These are phyloP conservation scores for Drosophila lowei DNA, from an alignment of 1,140 invertebrate genomes.

Conservation along the genomic window DNA sequence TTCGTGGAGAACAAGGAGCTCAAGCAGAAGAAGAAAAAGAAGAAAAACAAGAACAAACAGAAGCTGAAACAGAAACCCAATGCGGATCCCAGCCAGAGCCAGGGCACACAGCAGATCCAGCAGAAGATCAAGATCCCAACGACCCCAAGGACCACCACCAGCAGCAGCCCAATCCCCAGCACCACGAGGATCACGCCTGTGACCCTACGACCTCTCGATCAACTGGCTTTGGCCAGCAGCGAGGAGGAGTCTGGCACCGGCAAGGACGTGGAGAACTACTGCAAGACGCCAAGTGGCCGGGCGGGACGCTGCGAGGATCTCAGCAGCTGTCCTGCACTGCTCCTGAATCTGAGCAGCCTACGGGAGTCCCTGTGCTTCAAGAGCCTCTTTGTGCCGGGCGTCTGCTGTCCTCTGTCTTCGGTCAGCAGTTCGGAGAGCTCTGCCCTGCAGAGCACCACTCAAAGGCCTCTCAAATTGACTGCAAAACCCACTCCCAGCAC, in stretches of 20 bases:
- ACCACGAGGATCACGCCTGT: constrained; percentile 7
- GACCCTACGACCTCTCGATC: constrained; percentile 54
- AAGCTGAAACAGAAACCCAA: constrained; percentile 82
- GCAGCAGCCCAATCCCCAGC: constrained; percentile 15
- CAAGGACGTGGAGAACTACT: constrained; percentile 84
- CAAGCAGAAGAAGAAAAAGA: constrained; percentile 78
- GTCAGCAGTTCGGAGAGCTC: constrained; percentile 57
- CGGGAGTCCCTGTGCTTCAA: constrained; percentile 96
- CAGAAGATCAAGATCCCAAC: constrained; percentile 74
- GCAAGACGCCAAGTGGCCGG: constrained; percentile 91
- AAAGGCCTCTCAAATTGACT: constrained; percentile 84
- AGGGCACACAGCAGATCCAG: constrained; percentile 46
- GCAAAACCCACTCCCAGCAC: constrained; percentile 43
- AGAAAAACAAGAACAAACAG: constrained; percentile 77
- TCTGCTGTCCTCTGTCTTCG: constrained; percentile 89
- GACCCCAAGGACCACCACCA: constrained; percentile 62
- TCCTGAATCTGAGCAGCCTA: constrained; percentile 91
- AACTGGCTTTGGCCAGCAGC: constrained; percentile 43
- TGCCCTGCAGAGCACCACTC: constrained; percentile 70
- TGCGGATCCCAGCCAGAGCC: constrained; percentile 32
- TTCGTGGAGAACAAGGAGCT: constrained; percentile 80
- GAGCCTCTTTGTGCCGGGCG: constrained; percentile 94
- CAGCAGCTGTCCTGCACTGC: constrained; percentile 93
- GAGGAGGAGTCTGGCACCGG: constrained; percentile 56
- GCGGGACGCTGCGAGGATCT: constrained; percentile 94